These are phyloP conservation scores for Axis porcinus DNA, from an alignment of 2,113 vertebrate species.

Conservation along the genomic window DNA sequence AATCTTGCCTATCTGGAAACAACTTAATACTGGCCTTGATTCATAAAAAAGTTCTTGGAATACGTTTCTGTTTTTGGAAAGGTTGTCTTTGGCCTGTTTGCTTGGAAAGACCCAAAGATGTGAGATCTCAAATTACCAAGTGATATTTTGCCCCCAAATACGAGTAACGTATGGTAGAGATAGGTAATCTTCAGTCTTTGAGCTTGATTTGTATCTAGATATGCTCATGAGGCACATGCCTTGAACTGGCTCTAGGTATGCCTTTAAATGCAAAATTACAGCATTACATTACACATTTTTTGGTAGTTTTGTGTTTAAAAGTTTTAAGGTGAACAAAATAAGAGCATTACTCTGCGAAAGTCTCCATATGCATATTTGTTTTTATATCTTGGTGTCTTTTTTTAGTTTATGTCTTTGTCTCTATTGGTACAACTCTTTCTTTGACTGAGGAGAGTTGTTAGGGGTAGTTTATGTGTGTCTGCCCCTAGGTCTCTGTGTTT, in stretches of 20 bases:
- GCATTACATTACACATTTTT: neutral
- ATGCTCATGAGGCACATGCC: neutral
- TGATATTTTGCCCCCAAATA: neutral
- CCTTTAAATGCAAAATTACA: neutral
- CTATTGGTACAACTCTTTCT: neutral
- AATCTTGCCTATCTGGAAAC: conserved; percentile 3
- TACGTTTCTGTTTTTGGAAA: conserved; percentile 48
- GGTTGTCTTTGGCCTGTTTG: conserved; percentile 19
- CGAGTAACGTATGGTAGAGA: neutral
- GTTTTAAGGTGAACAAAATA: conserved; percentile 31
- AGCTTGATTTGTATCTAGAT: neutral
- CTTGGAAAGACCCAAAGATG: neutral
- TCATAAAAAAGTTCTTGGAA: conserved; percentile 47
- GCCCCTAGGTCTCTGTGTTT: neutral
- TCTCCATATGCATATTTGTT: neutral
- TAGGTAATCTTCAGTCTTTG: neutral
- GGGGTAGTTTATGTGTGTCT: neutral
- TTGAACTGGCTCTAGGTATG: neutral
- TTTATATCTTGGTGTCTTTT: neutral
- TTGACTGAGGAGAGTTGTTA: neutral
- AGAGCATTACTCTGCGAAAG: neutral
- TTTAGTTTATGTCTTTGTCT: neutral
- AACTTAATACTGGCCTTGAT: conserved; percentile 12
- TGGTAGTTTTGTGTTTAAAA: neutral
- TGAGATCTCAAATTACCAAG: neutral